A percentile compares a stretch with the other conserved stretches of the same genome.
Conservation (phyloP, 2,113 vertebrate genomes). For the Micromys minutus region DNA sequence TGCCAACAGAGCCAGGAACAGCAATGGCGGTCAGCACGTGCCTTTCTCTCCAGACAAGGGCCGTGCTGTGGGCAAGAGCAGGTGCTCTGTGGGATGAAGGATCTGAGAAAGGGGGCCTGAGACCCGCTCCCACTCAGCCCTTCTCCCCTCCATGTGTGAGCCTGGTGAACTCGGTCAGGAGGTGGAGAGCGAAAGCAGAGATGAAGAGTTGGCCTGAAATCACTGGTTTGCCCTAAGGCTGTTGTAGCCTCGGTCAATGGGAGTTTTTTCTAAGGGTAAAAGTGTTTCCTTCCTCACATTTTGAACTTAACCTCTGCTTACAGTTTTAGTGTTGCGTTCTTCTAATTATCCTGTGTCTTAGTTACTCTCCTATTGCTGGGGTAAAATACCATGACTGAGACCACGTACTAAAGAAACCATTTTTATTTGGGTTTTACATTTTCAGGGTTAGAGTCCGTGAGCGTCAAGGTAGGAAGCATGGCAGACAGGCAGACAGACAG, state of each 20-base stretch:
- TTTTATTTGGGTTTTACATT: not conserved
- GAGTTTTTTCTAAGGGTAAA: not conserved
- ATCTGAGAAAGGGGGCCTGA: too few species aligned
- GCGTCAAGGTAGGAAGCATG: not conserved
- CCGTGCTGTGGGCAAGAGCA: fast-evolving
- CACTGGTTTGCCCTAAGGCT: not conserved
- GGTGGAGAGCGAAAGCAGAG: not conserved
- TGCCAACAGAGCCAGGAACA: too few species aligned
- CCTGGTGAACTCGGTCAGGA: not conserved
- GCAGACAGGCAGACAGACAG: not conserved
- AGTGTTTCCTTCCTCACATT: not conserved
- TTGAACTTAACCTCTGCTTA: not conserved
- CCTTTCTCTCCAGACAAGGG: not conserved
- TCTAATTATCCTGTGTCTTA: not conserved
- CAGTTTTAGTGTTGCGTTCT: not conserved
- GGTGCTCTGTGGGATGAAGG: not conserved
- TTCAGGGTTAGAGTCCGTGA: not conserved
- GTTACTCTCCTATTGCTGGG: not conserved
- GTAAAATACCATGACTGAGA: not conserved
- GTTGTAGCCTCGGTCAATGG: not conserved
- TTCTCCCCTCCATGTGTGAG: too few species aligned
- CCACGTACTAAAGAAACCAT: not conserved
- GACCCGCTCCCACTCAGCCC: too few species aligned
- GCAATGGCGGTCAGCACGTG: fast-evolving
- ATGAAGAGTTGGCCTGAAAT: not conserved